Conservation (phyloP, 2,113 vertebrate genomes). For the Theristicus caerulescens region DNA sequence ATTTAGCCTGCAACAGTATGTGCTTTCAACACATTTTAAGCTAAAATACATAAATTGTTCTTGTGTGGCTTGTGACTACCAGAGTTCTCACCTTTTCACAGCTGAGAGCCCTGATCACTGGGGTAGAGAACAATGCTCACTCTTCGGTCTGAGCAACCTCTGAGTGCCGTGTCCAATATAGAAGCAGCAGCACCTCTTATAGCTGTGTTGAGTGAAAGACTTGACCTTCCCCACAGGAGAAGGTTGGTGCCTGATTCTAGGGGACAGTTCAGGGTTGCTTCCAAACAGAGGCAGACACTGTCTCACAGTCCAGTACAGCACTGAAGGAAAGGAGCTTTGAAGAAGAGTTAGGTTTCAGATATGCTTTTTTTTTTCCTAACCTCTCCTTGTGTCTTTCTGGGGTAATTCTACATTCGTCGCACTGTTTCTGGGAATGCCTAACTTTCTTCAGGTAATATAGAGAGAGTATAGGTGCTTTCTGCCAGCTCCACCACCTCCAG, state of each 20-base stretch:
- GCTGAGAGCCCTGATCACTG: background rate
- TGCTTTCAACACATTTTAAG: background rate
- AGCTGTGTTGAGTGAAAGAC: background rate
- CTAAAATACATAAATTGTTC: background rate
- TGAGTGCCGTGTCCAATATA: accelerated
- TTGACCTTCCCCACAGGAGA: background rate
- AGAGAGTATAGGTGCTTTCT: background rate
- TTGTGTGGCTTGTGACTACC: background rate
- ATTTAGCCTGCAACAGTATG: background rate
- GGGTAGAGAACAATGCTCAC: background rate
- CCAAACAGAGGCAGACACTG: background rate
- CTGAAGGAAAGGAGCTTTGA: background rate
- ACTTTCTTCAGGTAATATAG: background rate
- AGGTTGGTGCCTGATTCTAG: background rate
- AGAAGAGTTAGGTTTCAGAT: background rate
- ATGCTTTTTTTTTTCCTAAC: background rate
- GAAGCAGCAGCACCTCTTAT: background rate
- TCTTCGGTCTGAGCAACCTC: background rate
- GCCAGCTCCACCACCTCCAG: background rate
- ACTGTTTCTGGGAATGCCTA: background rate
- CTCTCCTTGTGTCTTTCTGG: background rate
- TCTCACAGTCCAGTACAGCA: background rate
- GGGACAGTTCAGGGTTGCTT: background rate
- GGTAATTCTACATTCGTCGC: background rate
- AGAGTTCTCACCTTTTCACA: background rate